Percentiles rank a stretch among this genome's conserved stretches.
phyloP scores from a whole-genome alignment of 2,888 invertebrate species.

The Sarcophaga caerulescens region DNA sequence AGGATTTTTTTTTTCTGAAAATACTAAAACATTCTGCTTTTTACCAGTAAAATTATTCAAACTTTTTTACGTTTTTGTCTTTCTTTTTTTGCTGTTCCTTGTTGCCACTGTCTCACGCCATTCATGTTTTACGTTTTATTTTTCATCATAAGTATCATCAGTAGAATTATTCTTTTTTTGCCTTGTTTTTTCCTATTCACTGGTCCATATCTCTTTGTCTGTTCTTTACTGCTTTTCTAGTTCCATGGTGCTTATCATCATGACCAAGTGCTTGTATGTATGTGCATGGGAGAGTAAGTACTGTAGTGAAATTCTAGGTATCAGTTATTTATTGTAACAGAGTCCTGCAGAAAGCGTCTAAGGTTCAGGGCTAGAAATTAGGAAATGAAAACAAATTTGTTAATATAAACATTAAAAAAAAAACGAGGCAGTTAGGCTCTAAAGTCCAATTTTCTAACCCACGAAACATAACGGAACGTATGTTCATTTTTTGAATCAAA shows the following conservation, averaged over 20 bases:
- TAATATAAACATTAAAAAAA: too few relatives aligned
- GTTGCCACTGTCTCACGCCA: neutral
- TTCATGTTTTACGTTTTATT: constrained; percentile 19
- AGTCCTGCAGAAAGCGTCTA: too few relatives aligned
- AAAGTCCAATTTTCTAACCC: too few relatives aligned
- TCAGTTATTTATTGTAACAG: constrained; percentile 22
- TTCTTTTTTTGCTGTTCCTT: constrained; percentile 28
- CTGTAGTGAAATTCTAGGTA: constrained; percentile 53
- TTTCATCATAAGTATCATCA: constrained; percentile 60
- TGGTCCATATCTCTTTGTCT: constrained; percentile 13
- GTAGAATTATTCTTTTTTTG: constrained; percentile 1
- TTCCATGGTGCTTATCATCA: constrained; percentile 54
- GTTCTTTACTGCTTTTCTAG: constrained; percentile 46
- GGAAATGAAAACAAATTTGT: too few relatives aligned
- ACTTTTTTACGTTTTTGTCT: neutral
- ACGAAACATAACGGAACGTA: too few relatives aligned
- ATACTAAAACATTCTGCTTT: constrained; percentile 57
- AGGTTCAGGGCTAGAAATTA: too few relatives aligned
- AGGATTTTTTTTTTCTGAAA: constrained; percentile 47
- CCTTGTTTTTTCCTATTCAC: neutral
- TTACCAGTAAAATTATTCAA: constrained; percentile 55
- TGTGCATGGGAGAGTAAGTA: too few relatives aligned
- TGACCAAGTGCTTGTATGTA: neutral
- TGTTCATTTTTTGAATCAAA: too few relatives aligned
- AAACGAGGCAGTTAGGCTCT: too few relatives aligned